Evolutionary conservation across 2,888 invertebrate species (phyloP).

Genomic region (Cloeon dipterum): DNA sequence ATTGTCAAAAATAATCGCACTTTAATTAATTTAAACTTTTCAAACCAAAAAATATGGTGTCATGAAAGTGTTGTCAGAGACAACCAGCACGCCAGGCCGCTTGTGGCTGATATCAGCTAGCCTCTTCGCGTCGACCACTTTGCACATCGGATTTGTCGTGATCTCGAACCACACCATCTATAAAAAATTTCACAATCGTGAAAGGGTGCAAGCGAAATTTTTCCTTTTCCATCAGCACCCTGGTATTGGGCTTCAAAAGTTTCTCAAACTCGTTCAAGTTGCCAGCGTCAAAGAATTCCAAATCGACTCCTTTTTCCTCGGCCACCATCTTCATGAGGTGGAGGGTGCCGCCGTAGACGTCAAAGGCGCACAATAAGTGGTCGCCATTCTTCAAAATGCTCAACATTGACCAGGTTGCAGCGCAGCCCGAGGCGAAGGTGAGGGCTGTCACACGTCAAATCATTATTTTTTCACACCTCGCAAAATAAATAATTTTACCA

Average conservation of each 20-base stretch:
- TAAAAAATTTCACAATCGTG: too few species aligned
- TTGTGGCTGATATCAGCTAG: slow-evolving; percentile 33
- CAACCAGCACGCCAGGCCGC: slow-evolving; percentile 33
- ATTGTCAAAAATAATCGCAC: too few species aligned
- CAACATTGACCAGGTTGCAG: too few species aligned
- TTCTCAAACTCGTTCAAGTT: slow-evolving; percentile 35
- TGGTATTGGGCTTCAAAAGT: slow-evolving; percentile 60
- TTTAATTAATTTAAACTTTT: background rate
- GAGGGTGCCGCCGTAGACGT: slow-evolving; percentile 87
- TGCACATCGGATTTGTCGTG: slow-evolving; percentile 81
- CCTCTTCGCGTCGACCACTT: slow-evolving; percentile 66
- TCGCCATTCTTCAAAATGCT: too few species aligned
- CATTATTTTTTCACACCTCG: too few species aligned
- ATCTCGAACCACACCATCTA: slow-evolving; percentile 77
- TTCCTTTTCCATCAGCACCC: too few species aligned
- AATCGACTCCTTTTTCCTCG: slow-evolving; percentile 41
- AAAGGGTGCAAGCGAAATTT: too few species aligned
- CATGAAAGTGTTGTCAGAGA: slow-evolving; percentile 86
- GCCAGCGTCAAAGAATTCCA: slow-evolving; percentile 57
- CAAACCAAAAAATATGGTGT: slow-evolving; percentile 55
- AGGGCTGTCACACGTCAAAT: too few species aligned
- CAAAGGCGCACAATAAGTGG: slow-evolving; percentile 74
- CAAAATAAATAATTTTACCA: too few species aligned
- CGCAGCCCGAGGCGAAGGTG: too few species aligned
- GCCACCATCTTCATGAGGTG: slow-evolving; percentile 37